These are phyloP conservation scores for Trissoscelio sp. DNA, from an alignment of 2,888 invertebrate genomes.

Conservation along the genomic window DNA sequence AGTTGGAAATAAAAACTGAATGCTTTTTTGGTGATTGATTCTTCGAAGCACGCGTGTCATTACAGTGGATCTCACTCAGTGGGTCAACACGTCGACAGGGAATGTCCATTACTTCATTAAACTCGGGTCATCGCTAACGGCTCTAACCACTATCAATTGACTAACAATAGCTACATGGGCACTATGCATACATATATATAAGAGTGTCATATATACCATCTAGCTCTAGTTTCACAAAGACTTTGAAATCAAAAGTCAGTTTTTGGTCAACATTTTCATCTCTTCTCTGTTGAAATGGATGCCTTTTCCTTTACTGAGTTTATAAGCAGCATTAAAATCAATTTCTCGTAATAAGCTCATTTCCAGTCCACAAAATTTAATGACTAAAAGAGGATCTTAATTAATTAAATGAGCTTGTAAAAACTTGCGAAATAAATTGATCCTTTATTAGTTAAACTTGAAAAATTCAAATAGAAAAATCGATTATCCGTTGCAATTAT, in stretches of 20 bases:
- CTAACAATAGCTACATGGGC: conserved; percentile 64
- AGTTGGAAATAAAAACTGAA: conserved; percentile 2
- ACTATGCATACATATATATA: conserved; percentile 53
- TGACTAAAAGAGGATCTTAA: conserved; percentile 20
- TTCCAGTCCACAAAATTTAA: neutral
- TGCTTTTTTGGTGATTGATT: conserved; percentile 37
- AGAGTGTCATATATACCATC: conserved; percentile 16
- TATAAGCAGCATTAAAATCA: conserved; percentile 1
- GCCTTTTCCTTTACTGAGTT: conserved; percentile 13
- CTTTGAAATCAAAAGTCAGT: conserved; percentile 44
- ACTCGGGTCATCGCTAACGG: conserved; percentile 78
- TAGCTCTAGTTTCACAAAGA: conserved; percentile 36
- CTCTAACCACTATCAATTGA: conserved; percentile 75
- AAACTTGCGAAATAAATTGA: too few species aligned
- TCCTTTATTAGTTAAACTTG: too few species aligned
- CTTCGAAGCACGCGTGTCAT: conserved; percentile 49
- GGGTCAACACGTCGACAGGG: conserved; percentile 81
- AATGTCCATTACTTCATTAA: conserved; percentile 83
- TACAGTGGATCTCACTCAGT: conserved; percentile 52
- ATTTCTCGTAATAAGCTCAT: conserved; percentile 1
- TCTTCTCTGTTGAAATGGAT: conserved; percentile 3
- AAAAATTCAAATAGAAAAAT: too few species aligned
- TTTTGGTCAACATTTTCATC: conserved; percentile 37
- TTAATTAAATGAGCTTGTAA: conserved; percentile 34
- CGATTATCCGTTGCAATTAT: too few species aligned